These are phyloP conservation scores for Oreochromis tanganicae DNA, from an alignment of 2,113 vertebrate species.

Conservation along the genomic window DNA sequence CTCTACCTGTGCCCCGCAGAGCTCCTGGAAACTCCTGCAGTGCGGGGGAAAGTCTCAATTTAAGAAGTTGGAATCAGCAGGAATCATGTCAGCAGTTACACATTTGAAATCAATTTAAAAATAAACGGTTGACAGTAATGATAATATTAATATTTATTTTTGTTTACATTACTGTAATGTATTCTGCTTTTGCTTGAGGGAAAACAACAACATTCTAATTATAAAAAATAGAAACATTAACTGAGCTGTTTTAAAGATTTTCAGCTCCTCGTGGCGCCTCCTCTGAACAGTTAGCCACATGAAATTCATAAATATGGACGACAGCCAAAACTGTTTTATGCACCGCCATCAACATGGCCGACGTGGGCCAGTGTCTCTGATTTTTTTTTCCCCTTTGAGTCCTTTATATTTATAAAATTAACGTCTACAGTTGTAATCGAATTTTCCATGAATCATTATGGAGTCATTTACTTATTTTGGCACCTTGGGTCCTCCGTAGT, in stretches of 20 bases:
- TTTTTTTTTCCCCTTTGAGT: not conserved
- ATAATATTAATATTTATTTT: not conserved
- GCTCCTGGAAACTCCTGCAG: not conserved
- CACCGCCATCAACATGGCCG: accelerated
- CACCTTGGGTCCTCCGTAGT: not conserved
- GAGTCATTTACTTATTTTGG: not conserved
- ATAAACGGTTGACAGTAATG: not conserved
- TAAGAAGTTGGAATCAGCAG: not conserved
- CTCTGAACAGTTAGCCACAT: not conserved
- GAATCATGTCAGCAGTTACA: not conserved
- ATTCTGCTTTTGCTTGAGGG: not conserved
- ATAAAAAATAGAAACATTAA: not conserved
- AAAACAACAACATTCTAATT: not conserved
- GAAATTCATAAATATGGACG: not conserved
- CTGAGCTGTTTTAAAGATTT: not conserved
- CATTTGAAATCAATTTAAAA: not conserved
- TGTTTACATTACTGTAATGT: not conserved
- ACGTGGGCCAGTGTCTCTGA: not conserved
- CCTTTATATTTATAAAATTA: not conserved
- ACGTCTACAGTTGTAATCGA: not conserved
- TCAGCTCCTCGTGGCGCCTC: not conserved
- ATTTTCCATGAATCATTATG: not conserved
- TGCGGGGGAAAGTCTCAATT: not conserved
- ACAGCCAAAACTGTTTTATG: not conserved
- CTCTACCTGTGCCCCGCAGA: not conserved